phyloP scores from a whole-genome alignment of 1,140 invertebrate genomes.

The Platyscapa corneri region DNA sequence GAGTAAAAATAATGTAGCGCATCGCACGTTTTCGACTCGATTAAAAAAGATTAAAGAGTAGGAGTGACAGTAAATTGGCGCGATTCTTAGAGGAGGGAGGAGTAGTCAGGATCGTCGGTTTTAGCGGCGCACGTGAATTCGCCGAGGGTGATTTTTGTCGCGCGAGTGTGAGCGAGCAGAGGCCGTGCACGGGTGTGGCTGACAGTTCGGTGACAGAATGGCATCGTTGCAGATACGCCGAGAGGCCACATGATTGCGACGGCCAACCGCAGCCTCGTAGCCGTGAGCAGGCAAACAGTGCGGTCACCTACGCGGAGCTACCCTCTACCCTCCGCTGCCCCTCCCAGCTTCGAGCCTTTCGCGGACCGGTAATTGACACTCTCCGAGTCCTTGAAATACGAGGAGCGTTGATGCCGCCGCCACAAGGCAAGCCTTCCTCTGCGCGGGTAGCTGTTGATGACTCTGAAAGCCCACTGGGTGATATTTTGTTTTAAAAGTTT shows the following conservation, averaged over 20 bases:
- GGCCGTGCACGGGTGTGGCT: neutral
- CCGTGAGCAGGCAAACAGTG: constrained; percentile 40
- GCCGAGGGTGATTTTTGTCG: no score
- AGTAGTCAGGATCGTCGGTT: neutral
- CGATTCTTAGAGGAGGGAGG: no score
- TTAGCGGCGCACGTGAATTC: neutral
- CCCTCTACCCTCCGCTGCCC: no score
- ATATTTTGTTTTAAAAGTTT: no score
- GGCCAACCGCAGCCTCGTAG: constrained; percentile 28
- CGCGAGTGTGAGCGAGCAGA: neutral
- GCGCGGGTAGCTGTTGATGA: no score
- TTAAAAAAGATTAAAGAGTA: neutral
- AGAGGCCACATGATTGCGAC: no score
- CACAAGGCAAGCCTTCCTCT: neutral
- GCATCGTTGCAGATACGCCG: neutral
- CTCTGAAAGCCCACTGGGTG: no score
- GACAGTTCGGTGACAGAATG: neutral
- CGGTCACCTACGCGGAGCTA: neutral
- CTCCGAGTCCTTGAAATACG: neutral
- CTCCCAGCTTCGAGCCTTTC: neutral
- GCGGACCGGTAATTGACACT: constrained; percentile 21
- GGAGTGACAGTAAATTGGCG: neutral
- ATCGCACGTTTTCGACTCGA: no score
- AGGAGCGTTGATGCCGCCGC: neutral
- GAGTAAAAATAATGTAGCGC: no score